A percentile compares a stretch with the other conserved stretches of the same genome.
Conservation (phyloP, 2,888 invertebrate genomes). For the Drosophila mimica region DNA sequence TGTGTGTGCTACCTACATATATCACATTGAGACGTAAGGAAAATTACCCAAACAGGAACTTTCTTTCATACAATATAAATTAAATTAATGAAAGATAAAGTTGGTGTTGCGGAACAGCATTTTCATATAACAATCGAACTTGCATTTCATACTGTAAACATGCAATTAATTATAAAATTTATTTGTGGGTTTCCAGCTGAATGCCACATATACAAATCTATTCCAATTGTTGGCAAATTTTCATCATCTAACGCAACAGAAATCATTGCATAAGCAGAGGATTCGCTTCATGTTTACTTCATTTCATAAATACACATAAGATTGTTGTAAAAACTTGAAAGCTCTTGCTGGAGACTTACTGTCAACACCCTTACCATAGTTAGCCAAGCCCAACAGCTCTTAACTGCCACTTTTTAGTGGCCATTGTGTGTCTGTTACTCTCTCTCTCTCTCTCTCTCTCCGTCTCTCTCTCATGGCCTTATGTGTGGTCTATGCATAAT, state of each 20-base stretch:
- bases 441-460: conserved; percentile 60
- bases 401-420: conserved; percentile 69
- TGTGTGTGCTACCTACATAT: not conserved
- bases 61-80: not conserved
- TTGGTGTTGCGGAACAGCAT: not conserved
- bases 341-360: conserved; percentile 19
- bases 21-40: not conserved
- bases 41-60: not conserved
- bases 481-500: conserved; percentile 52
- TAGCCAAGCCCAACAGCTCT: conserved; percentile 47
- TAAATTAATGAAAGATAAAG: not conserved
- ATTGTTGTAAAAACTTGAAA: conserved; percentile 34
- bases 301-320: conserved; percentile 13
- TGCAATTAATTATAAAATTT: not conserved
- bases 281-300: not conserved
- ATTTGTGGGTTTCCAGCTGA: not conserved
- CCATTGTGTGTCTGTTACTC: conserved; percentile 67
- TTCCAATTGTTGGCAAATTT: not conserved
- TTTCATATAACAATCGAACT: not conserved
- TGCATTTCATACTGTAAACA: not conserved
- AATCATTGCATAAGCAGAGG: conserved; percentile 4
- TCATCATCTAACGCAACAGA: not conserved
- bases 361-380: conserved; percentile 21
- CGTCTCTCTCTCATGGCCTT: conserved; percentile 61
- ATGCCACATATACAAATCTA: not conserved